Percentiles rank a stretch among this genome's conserved stretches.
These are phyloP conservation scores for Sisyra nigra DNA, from an alignment of 2,888 invertebrate species.

Conservation along the genomic window DNA sequence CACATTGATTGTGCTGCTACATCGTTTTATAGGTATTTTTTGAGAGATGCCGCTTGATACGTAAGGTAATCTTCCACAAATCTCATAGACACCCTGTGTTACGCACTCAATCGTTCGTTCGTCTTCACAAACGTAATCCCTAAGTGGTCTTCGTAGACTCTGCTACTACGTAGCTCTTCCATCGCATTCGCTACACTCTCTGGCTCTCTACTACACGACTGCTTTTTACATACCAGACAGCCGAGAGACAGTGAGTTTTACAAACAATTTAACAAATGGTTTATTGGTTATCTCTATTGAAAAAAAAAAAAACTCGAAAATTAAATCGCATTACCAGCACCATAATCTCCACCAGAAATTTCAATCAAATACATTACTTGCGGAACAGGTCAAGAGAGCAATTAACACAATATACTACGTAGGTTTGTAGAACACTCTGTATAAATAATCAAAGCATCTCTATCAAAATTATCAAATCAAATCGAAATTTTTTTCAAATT, in stretches of 20 bases:
- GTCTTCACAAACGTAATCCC: slow-evolving; percentile 10
- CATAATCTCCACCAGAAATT: neutral
- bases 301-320: neutral
- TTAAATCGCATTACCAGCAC: neutral
- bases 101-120: slow-evolving; percentile 7
- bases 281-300: slow-evolving; percentile 1
- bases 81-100: slow-evolving; percentile 7
- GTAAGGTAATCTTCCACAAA: slow-evolving; percentile 7
- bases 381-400: too few relatives aligned
- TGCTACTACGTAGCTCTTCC: slow-evolving; percentile 21
- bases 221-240: slow-evolving; percentile 22
- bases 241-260: slow-evolving; percentile 27
- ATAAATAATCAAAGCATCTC: too few relatives aligned
- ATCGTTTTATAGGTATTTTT: slow-evolving; percentile 9
- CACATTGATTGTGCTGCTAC: slow-evolving; percentile 8
- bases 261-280: slow-evolving; percentile 10
- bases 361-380: too few relatives aligned
- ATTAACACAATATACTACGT: too few relatives aligned
- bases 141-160: slow-evolving; percentile 25
- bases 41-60: slow-evolving; percentile 7
- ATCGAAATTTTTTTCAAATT: too few relatives aligned
- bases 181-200: slow-evolving; percentile 13
- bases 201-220: slow-evolving; percentile 22
- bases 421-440: too few relatives aligned
- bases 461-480: too few relatives aligned